Base-by-base conservation (phyloP, 2,113 vertebrate genomes). In the Daphoenositta chrysoptera region DNA sequence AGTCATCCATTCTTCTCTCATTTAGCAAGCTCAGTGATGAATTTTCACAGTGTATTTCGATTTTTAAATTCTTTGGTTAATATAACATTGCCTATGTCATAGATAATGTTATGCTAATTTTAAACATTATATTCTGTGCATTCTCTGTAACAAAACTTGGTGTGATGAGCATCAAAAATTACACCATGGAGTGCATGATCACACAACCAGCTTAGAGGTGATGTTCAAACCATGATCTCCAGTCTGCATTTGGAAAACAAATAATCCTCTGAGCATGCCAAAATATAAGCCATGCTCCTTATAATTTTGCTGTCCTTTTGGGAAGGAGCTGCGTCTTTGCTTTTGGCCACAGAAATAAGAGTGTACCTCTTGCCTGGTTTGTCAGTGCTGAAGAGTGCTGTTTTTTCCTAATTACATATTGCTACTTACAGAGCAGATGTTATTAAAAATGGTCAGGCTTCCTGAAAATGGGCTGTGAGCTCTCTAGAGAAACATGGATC, bases 181-280 rank as follows among this genome's bases (percentile, higher is more conserved):
- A 9, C 22, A 20, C 27, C 0, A 0, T 13, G 19, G 54, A 51
- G 48, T 54, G 10, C 7, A 3, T 58, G 50, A 54, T 30, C 37
- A 69, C 15, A 30, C 12, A 65, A 6, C n/a, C 50, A 65, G 24
- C 50, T 66, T 63, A 39, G 54, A 60, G 27, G 30, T 39, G 57
- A 22, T 66, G 23, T 16, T 87, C 54, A 45, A 35, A 64, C 64
- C 42, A 4, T 17, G 5, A 50, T 54, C 15, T 76, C 23, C 12
- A 39, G 26, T 20, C 53, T 63, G 21, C 20, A 60, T 24, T 31
- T 77, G 66, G 21, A 80, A 28, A 85, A 37, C 31, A 61, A 15
- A 35, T 35, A 53, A 11, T 80, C 23, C 35, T 63, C 33, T 50
- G 39, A 85, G 61, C 42, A 22, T 15, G 19, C 28, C 35, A 37